phyloP scores from a whole-genome alignment of 2,888 invertebrate species.

The Mechanitis messenoides region DNA sequence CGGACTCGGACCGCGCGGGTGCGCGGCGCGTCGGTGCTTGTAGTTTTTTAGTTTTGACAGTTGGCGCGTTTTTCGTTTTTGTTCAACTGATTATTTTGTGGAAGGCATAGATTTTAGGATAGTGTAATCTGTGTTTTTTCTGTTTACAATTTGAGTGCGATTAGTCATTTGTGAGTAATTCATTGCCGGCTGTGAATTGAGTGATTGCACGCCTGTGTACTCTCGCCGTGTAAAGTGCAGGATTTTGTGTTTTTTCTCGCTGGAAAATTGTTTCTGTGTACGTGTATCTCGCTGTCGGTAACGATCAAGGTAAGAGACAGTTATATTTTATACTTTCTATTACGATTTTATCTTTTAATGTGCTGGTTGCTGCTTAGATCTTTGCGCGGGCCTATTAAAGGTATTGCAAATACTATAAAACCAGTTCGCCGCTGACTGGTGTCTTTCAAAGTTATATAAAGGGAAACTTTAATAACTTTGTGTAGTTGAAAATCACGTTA shows the following conservation, averaged over 20 bases:
- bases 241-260: conserved; percentile 67
- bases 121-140: conserved; percentile 75
- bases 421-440: conserved; percentile 35
- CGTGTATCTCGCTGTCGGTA: conserved; percentile 43
- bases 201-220: conserved; percentile 67
- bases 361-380: conserved; percentile 46
- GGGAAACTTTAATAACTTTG: conserved; percentile 37
- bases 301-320: conserved; percentile 54
- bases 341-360: conserved; percentile 25
- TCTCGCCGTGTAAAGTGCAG: conserved; percentile 61
- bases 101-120: conserved; percentile 73
- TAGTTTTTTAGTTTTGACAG: conserved; percentile 76
- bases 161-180: conserved; percentile 69
- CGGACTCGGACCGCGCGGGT: conserved; percentile 72
- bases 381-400: conserved; percentile 51
- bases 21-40: conserved; percentile 73
- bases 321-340: conserved; percentile 30
- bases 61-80: conserved; percentile 74
- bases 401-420: conserved; percentile 65
- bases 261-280: conserved; percentile 56
- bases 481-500: conserved; percentile 44
- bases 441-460: conserved; percentile 35
- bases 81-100: conserved; percentile 62
- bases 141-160: conserved; percentile 64
- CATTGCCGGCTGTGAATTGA: conserved; percentile 66